phyloP scores from a whole-genome alignment of 2,797 vertebrate species.

The Phoebastria nigripes region DNA sequence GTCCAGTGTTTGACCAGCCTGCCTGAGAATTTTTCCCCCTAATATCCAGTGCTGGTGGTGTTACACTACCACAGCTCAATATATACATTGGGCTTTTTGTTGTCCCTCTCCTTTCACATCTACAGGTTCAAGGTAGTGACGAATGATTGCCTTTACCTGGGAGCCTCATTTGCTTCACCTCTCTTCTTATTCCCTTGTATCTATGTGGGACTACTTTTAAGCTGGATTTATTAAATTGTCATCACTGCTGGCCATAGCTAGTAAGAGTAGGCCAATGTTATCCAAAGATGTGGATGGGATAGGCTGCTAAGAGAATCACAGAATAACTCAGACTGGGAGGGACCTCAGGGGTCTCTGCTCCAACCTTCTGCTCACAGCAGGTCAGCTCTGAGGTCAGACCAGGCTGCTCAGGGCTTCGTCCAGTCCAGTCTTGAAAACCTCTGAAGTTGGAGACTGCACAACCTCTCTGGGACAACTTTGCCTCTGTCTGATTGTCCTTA shows the following conservation, averaged over 20 bases:
- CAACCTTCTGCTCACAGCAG: background rate
- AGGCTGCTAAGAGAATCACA: background rate
- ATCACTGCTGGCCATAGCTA: background rate
- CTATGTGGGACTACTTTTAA: background rate
- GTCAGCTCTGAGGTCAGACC: background rate
- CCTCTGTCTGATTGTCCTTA: background rate
- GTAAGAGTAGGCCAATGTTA: background rate
- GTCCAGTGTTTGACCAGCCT: background rate
- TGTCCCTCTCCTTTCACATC: background rate
- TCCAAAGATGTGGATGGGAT: background rate
- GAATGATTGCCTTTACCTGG: background rate
- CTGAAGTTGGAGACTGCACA: background rate
- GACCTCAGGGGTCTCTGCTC: background rate
- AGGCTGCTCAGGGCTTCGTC: background rate
- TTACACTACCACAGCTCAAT: background rate
- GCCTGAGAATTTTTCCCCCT: background rate
- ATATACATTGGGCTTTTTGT: background rate
- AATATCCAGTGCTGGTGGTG: background rate
- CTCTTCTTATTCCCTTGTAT: background rate
- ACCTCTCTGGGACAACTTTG: background rate
- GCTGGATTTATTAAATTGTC: background rate
- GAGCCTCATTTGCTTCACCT: background rate
- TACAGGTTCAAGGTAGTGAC: background rate
- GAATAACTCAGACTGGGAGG: background rate
- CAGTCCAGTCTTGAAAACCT: background rate